Base-by-base conservation (phyloP, 1,140 invertebrate species). In the Propsilocerus akamusi region DNA sequence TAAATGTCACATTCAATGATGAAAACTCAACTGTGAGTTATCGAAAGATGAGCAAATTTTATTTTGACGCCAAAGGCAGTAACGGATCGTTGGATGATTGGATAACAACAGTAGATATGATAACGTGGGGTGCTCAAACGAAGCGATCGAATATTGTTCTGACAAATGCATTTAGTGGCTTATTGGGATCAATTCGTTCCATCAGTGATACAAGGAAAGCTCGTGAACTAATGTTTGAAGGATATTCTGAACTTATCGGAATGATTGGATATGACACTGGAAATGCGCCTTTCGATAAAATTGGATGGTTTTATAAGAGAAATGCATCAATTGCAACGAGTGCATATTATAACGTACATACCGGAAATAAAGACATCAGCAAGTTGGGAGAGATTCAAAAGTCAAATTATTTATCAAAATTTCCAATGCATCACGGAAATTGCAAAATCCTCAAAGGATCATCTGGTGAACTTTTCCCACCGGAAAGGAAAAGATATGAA, bases 11-110 rank as follows among this genome's bases (percentile, higher is more conserved):
- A 2, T 86, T 77, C 67, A 69, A 82, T 57, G 69, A n/a, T n/a
- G n/a, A 73, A 46, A 93, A 95, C 65, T 69, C 72, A 7, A 91
- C 90, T 0, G 75, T 97, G 2, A 82, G 78, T 22, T 96, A 86
- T 63, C 65, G 74, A 10, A 80, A 83, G 47, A 76, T 71, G 25
- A 76, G 83, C 56, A 73, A 68, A 30, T 96, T 83, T 76, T 72
- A 74, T 54, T 96, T 87, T 58, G 79, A 85, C 53, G 71, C 66
- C 37, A 67, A 73, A 6, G 68, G 68, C 51, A 94, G 86, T 54
- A 77, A 78, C 47, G 89, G 87, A 1, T 71, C 70, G 10, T 69
- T 93, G 11, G 66, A 73, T 26, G 88, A 95, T 58, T 67, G 73
- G 3, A 72, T 94, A 49, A 80, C 73, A 0, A 87, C 84, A 3